Conservation (phyloP, 37 sponge, comb jelly and placozoan species). For the Crambe crambe region DNA sequence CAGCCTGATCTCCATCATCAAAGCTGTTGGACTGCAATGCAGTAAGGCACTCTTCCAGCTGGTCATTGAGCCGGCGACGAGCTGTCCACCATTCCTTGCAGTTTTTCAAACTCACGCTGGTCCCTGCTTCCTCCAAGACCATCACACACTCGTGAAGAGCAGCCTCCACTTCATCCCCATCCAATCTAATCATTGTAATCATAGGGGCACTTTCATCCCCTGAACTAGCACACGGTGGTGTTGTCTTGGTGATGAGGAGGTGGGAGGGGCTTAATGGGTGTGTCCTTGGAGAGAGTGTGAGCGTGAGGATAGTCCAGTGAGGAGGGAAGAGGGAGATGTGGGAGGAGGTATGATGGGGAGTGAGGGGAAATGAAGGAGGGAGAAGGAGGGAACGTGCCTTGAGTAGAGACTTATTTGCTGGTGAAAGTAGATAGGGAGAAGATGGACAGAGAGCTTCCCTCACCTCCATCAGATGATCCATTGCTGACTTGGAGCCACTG, state of each 20-base stretch:
- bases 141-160: not conserved
- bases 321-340: slow-evolving; percentile 31
- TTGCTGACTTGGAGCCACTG: not conserved
- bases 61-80: slow-evolving; percentile 23
- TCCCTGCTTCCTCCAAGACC: not conserved
- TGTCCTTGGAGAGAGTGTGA: slow-evolving; percentile 25
- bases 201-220: not conserved
- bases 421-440: not conserved
- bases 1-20: not conserved
- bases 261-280: not conserved
- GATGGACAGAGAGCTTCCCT: not conserved
- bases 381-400: slow-evolving; percentile 1
- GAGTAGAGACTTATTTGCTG: not conserved
- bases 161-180: not conserved
- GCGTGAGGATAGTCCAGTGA: slow-evolving; percentile 31
- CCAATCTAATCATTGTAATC: not conserved
- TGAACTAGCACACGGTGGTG: not conserved
- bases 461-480: not conserved
- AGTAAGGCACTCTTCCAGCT: not conserved
- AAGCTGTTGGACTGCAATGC: not conserved
- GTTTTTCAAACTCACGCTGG: slow-evolving; percentile 1
- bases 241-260: not conserved
- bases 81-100: slow-evolving; percentile 50
- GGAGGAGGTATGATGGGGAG: slow-evolving; percentile 16
- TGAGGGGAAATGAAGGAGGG: slow-evolving; percentile 6